Base-by-base conservation (phyloP, 2,113 vertebrate species). In the Gallinago paraguaiae region DNA sequence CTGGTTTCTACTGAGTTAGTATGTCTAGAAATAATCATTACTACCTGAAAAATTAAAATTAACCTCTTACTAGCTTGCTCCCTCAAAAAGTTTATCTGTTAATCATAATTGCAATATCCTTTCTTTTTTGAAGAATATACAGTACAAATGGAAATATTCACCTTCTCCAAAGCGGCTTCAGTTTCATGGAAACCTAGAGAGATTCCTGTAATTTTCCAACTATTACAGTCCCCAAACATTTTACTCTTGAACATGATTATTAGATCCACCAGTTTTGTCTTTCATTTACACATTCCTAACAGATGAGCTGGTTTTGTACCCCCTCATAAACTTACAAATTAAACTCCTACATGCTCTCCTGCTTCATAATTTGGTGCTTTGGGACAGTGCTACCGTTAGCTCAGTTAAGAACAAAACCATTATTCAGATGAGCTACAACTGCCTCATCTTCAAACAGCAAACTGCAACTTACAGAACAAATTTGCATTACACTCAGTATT, bases 301-400 rank as follows among this genome's bases (percentile, higher is more conserved):
- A 96, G 93, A 96, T 96, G 87, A 97, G 94, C 82, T 95, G 86
- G 86, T 92, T 96, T 97, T 94, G 72, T 87, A 96, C 28, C 88
- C 82, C 82, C 81, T 97, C 95, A 95, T 96, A 97, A 97, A 95
- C 82, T 96, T 95, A 97, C 77, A 97, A 97, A 97, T 97, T 96
- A 97, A 97, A 90, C 83, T 96, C 95, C 91, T 97, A 93, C 93
- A 93, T 19, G 78, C 39, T 96, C 92, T 95, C 76, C 39, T 93
- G 88, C 87, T 96, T 96, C 76, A 90, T 89, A 96, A 95, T 98
- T 95, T 95, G 90, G 77, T 92, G 93, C 91, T 97, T 86, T 89
- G 91, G 80, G 96, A 96, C 61, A 97, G 59, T n/a, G 48, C 77
- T 80, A 77, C 72, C 48, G 43, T 76, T 83, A 86, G 74, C 74